These are phyloP conservation scores for Apodemus sylvaticus DNA, from an alignment of 2,113 vertebrate species.

Conservation along the genomic window DNA sequence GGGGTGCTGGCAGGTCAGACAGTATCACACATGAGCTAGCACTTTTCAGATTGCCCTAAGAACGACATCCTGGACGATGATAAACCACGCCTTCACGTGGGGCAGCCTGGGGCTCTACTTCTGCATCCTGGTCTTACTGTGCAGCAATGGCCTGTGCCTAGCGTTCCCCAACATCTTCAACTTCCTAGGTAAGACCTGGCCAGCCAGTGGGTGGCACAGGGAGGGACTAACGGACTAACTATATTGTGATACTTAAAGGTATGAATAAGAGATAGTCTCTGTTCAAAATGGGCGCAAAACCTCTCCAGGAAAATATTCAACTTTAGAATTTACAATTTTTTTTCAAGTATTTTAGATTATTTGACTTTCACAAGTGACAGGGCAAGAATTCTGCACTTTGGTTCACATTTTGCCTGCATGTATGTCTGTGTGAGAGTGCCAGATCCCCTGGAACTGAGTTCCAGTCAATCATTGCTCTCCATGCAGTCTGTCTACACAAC, in stretches of 20 bases:
- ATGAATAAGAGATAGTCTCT: not conserved
- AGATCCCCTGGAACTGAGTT: not conserved
- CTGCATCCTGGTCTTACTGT: slow-evolving; percentile 93
- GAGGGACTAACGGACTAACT: not conserved
- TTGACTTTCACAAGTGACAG: slow-evolving; percentile 16
- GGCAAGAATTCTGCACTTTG: not conserved
- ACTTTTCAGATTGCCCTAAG: slow-evolving; percentile 92
- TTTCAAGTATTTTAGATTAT: slow-evolving; percentile 11
- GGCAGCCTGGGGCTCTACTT: slow-evolving; percentile 96
- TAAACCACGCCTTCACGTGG: slow-evolving; percentile 97
- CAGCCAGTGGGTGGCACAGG: not conserved
- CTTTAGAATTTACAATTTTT: slow-evolving; percentile 32
- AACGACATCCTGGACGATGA: slow-evolving; percentile 94
- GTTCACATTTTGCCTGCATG: not conserved
- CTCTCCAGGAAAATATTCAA: slow-evolving; percentile 36
- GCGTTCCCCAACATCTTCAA: slow-evolving; percentile 92
- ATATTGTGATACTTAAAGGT: not conserved
- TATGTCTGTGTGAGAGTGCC: not conserved
- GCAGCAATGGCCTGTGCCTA: slow-evolving; percentile 94
- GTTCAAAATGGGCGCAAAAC: slow-evolving; percentile 13
- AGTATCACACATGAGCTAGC: slow-evolving; percentile 18
- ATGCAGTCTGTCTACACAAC: too few relatives aligned
- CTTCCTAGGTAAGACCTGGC: slow-evolving; percentile 90
- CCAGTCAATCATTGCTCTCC: too few relatives aligned
- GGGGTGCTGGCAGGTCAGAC: slow-evolving; percentile 2